These are phyloP conservation scores for Jacana jacana DNA, from an alignment of 2,113 vertebrate species.

Conservation along the genomic window DNA sequence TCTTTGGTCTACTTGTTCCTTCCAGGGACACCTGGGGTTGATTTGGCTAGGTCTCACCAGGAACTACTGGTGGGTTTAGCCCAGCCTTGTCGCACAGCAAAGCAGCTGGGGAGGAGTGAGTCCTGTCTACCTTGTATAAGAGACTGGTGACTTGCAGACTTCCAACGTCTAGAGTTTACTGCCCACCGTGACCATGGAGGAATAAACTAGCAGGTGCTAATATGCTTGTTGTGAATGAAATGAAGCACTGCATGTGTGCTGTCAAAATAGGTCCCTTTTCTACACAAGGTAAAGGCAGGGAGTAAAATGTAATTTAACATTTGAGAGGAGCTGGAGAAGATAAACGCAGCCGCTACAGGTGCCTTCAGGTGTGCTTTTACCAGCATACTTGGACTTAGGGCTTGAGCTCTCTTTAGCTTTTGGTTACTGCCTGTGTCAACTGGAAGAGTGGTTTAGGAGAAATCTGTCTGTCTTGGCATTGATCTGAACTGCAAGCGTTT, in stretches of 20 bases:
- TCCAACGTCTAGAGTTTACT: not conserved
- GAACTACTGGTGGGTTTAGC: not conserved
- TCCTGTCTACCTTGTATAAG: rapidly evolving
- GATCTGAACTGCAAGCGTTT: not conserved
- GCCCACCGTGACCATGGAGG: not conserved
- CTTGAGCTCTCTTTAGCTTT: not conserved
- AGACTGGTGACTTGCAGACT: not conserved
- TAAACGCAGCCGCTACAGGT: not conserved
- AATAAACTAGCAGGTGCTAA: not conserved
- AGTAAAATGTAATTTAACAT: not conserved
- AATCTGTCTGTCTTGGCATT: not conserved
- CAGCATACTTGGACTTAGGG: not conserved
- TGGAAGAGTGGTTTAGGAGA: not conserved
- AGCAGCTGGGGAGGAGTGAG: not conserved
- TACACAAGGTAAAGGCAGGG: not conserved
- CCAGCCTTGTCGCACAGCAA: not conserved
- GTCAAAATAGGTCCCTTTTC: not conserved
- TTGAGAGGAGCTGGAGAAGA: not conserved
- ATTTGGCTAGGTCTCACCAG: not conserved
- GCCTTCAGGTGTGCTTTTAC: not conserved
- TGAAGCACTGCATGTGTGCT: not conserved
- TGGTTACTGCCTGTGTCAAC: not conserved
- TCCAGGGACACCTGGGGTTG: not conserved
- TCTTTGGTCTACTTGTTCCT: not conserved
- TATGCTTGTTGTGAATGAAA: not conserved